Evolutionary conservation across 2,797 vertebrate genomes (phyloP).

Genomic region (Cirrhinus molitorella): DNA sequence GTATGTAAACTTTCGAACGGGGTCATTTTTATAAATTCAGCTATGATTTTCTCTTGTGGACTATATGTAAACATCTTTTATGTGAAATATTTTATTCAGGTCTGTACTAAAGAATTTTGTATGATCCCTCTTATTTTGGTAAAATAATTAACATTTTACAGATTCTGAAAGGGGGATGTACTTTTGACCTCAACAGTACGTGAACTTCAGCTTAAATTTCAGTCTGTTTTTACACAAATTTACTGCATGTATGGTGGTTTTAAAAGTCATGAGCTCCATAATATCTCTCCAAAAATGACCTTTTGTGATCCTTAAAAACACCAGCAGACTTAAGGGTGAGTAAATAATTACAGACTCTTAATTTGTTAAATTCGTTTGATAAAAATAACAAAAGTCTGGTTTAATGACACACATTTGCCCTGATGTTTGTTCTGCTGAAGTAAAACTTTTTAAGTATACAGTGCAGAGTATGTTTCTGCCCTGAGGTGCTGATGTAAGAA

Average conservation of each 20-base stretch:
- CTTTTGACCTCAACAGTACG: too few relatives aligned
- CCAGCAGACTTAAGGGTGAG: background rate
- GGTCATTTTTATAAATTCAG: too few relatives aligned
- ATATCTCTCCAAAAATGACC: background rate
- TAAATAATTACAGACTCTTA: background rate
- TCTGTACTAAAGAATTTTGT: too few relatives aligned
- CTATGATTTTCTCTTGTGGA: too few relatives aligned
- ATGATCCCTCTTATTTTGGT: too few relatives aligned
- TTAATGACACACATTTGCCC: background rate
- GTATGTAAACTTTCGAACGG: too few relatives aligned
- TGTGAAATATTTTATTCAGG: too few relatives aligned
- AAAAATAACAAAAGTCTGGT: background rate
- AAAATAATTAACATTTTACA: too few relatives aligned
- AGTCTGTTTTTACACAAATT: background rate
- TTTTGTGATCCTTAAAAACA: background rate
- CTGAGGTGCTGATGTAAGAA: background rate
- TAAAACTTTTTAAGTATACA: background rate
- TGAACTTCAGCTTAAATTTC: background rate
- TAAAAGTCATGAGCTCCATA: background rate
- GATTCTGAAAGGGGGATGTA: too few relatives aligned
- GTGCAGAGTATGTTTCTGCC: conserved; percentile 4
- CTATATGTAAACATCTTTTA: too few relatives aligned
- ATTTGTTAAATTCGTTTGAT: too few relatives aligned
- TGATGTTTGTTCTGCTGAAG: background rate
- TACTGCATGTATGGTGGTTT: background rate